Evolutionary conservation across 2,888 invertebrate species (phyloP).

Genomic region (Trachelus stipa): DNA sequence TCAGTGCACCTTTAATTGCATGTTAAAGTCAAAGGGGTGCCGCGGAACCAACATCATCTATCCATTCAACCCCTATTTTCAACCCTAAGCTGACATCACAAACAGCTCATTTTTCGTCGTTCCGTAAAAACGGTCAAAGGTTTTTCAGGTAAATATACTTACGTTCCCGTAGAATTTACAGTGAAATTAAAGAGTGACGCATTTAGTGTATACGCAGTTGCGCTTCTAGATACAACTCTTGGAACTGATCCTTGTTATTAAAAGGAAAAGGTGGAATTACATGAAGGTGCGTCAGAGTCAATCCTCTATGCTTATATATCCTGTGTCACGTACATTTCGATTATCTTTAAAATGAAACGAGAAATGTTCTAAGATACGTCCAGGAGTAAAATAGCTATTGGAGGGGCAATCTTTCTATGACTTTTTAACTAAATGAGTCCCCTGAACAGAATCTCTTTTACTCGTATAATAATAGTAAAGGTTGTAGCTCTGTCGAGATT

Average conservation of each 20-base stretch:
- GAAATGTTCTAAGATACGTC: no score
- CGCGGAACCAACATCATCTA: not conserved
- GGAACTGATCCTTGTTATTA: not conserved
- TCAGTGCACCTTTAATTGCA: conserved; percentile 22
- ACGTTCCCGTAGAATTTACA: not conserved
- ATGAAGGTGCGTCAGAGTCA: not conserved
- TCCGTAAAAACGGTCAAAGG: not conserved
- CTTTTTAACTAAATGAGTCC: no score
- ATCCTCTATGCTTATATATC: no score
- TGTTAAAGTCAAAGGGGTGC: conserved; percentile 21
- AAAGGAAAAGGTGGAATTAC: not conserved
- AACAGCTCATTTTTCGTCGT: not conserved
- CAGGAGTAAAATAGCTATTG: no score
- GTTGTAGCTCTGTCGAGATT: not conserved
- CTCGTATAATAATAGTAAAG: no score
- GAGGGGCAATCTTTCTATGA: no score
- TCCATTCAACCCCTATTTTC: not conserved
- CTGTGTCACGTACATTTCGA: no score
- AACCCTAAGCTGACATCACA: not conserved
- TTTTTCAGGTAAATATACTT: not conserved
- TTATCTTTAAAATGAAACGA: no score
- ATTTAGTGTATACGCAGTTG: not conserved
- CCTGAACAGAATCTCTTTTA: no score
- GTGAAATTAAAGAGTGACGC: not conserved
- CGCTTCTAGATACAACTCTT: not conserved